Conservation (phyloP, 2,888 invertebrate genomes). For the Opisthograptis luteolata region DNA sequence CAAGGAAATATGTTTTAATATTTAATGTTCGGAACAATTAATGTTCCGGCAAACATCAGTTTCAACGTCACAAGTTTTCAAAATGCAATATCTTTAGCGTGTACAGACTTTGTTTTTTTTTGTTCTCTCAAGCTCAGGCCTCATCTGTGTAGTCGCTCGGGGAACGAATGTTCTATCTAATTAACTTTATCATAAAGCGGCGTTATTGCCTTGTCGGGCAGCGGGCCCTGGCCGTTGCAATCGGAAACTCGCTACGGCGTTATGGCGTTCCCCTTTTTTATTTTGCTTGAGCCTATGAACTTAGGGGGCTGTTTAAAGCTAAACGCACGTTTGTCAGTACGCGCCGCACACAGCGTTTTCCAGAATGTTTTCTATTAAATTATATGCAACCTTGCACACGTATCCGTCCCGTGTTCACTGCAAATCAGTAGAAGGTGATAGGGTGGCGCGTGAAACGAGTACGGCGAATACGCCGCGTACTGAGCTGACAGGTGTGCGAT, state of each 20-base stretch:
- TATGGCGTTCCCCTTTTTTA: conserved; percentile 50
- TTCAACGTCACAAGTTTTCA: too few relatives aligned
- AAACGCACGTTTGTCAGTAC: too few relatives aligned
- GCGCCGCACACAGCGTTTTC: too few relatives aligned
- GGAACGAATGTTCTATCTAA: conserved; percentile 80
- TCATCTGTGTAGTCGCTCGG: conserved; percentile 72
- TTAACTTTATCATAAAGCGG: conserved; percentile 81
- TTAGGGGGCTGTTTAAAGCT: conserved; percentile 12
- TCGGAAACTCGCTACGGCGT: conserved; percentile 62
- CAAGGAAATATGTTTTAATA: background rate
- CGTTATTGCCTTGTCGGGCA: conserved; percentile 72
- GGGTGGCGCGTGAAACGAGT: too few relatives aligned
- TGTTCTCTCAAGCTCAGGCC: conserved; percentile 53
- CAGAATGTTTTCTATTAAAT: too few relatives aligned
- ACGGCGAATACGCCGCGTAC: too few relatives aligned
- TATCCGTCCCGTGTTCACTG: too few relatives aligned
- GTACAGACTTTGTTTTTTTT: conserved; percentile 5
- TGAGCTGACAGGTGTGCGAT: too few relatives aligned
- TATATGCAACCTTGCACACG: too few relatives aligned
- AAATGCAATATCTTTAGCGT: conserved; percentile 14
- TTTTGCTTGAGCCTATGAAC: conserved; percentile 27
- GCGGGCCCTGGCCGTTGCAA: conserved; percentile 51
- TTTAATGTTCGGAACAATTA: background rate
- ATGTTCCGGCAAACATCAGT: background rate
- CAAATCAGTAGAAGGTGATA: too few relatives aligned